A percentile compares a stretch with the other conserved stretches of the same genome.
phyloP scores from a whole-genome alignment of 2,797 vertebrate species.

The Naso thynnoides region DNA sequence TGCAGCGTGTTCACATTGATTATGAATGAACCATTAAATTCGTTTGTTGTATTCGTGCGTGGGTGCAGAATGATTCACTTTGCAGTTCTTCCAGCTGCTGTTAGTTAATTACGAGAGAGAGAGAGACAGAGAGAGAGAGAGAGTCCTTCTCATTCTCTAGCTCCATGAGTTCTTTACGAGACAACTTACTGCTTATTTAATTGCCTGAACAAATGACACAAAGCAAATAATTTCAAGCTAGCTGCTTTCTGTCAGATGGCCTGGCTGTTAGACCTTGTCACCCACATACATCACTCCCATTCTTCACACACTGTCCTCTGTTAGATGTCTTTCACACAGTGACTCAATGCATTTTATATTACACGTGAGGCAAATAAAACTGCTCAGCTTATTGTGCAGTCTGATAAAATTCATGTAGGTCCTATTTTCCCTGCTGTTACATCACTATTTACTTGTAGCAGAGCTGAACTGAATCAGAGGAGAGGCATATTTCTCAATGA shows the following conservation, averaged over 20 bases:
- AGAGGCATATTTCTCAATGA: conserved; percentile 34
- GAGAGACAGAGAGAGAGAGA: conserved; percentile 1
- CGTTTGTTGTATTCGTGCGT: conserved; percentile 37
- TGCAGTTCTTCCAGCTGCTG: conserved; percentile 67
- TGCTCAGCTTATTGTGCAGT: neutral
- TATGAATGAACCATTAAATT: conserved; percentile 31
- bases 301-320: conserved; percentile 29
- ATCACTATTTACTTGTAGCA: conserved; percentile 5
- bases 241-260: conserved; percentile 38
- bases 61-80: conserved; percentile 64
- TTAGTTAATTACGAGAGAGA: conserved; percentile 68
- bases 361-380: conserved; percentile 21
- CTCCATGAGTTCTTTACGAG: conserved; percentile 65
- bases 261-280: conserved; percentile 27
- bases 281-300: conserved; percentile 41
- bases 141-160: conserved; percentile 56
- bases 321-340: conserved; percentile 19
- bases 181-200: conserved; percentile 61
- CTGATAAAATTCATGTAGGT: conserved; percentile 22
- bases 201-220: conserved; percentile 71
- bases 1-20: conserved; percentile 16
- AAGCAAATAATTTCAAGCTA: conserved; percentile 56
- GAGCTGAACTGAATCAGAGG: neutral
- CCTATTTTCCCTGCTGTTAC: conserved; percentile 5
- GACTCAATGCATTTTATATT: conserved; percentile 24